Evolutionary conservation across 1,140 invertebrate species (phyloP).

Genomic region (Ruditapes philippinarum): DNA sequence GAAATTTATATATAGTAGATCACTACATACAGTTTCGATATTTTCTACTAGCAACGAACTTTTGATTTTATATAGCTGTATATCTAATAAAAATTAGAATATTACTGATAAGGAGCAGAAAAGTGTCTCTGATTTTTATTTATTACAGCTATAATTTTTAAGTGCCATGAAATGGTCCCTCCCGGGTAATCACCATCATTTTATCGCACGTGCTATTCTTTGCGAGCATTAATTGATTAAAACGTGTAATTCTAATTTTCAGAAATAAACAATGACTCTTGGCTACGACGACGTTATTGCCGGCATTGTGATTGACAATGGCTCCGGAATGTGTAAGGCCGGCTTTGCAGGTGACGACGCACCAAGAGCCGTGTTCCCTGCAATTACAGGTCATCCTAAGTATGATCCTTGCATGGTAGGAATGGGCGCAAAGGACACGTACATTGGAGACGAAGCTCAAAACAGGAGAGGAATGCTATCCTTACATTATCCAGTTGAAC

Average conservation of each 20-base stretch:
- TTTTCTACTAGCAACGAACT: too few relatives aligned
- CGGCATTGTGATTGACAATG: constrained; percentile 94
- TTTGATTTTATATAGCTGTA: too few relatives aligned
- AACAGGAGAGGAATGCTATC: constrained; percentile 90
- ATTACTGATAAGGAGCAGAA: background rate
- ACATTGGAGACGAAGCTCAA: constrained; percentile 88
- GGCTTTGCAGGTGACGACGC: constrained; percentile 83
- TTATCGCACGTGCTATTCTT: too few relatives aligned
- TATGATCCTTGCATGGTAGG: constrained; percentile 61
- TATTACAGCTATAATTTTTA: background rate
- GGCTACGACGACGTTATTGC: constrained; percentile 92
- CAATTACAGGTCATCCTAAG: constrained; percentile 28
- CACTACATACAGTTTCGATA: too few relatives aligned
- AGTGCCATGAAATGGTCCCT: too few relatives aligned
- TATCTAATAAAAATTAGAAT: too few relatives aligned
- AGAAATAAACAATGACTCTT: background rate
- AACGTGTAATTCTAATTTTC: background rate
- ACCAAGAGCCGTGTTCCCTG: constrained; percentile 58
- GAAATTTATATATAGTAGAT: too few relatives aligned
- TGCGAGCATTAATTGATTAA: background rate
- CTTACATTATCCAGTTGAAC: constrained; percentile 87
- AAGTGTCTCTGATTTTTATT: background rate
- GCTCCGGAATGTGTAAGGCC: constrained; percentile 95
- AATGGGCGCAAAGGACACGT: constrained; percentile 87
- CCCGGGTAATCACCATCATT: background rate